Conservation (phyloP, 2,888 invertebrate genomes). For the Drosophila macrospina region DNA sequence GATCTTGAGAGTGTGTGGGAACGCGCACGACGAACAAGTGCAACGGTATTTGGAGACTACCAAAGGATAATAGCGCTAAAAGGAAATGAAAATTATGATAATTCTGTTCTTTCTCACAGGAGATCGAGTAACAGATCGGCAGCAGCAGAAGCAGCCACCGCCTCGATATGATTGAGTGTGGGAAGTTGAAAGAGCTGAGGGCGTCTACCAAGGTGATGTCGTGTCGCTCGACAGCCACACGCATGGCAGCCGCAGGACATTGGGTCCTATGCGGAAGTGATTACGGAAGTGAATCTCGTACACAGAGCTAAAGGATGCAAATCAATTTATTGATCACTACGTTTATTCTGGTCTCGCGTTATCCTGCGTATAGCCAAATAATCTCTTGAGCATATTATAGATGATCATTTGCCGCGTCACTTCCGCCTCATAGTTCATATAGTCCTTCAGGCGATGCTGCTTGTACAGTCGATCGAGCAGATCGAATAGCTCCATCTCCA, state of each 20-base stretch:
- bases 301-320: constrained; percentile 43
- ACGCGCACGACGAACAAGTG: constrained; percentile 72
- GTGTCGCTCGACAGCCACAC: constrained; percentile 76
- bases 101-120: constrained; percentile 75
- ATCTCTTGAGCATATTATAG: constrained; percentile 80
- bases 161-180: constrained; percentile 71
- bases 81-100: constrained; percentile 82
- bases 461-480: constrained; percentile 76
- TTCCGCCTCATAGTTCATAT: constrained; percentile 81
- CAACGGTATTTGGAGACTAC: constrained; percentile 75
- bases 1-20: constrained; percentile 73
- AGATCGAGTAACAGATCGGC: constrained; percentile 70
- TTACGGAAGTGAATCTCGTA: constrained; percentile 65
- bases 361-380: constrained; percentile 78
- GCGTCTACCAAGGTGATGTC: constrained; percentile 44
- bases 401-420: constrained; percentile 82
- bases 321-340: constrained; percentile 57
- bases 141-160: constrained; percentile 25
- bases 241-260: constrained; percentile 63
- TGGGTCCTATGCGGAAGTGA: constrained; percentile 62
- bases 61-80: constrained; percentile 77
- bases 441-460: constrained; percentile 76
- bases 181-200: constrained; percentile 55
- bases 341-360: constrained; percentile 32
- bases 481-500: constrained; percentile 80